phyloP scores from a whole-genome alignment of 2,888 invertebrate species.

The Andrena trimmerana region DNA sequence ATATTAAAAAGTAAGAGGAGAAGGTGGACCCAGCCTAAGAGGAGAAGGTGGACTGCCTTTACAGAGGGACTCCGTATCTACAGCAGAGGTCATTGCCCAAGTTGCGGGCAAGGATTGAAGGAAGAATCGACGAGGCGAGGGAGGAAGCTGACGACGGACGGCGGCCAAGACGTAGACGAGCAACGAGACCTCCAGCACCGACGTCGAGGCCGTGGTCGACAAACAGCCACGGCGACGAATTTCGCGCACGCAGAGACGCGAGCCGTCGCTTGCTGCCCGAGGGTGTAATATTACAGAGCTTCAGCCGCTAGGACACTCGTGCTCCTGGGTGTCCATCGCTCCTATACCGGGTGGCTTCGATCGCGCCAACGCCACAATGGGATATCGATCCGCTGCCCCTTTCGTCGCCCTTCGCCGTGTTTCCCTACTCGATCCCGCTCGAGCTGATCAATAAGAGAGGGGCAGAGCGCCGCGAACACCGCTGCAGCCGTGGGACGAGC shows the following conservation, averaged over 20 bases:
- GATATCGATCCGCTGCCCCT: slow-evolving; percentile 53
- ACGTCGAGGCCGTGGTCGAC: slow-evolving; percentile 11
- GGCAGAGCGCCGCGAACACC: not conserved
- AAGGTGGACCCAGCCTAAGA: no score
- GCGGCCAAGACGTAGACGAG: slow-evolving; percentile 27
- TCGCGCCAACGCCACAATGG: slow-evolving; percentile 25
- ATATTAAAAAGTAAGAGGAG: no score
- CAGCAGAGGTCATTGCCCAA: no score
- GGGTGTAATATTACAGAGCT: slow-evolving; percentile 83
- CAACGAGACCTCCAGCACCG: slow-evolving; percentile 21
- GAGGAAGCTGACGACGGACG: slow-evolving; percentile 2
- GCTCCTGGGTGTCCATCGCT: slow-evolving; percentile 78
- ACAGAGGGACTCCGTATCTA: not conserved
- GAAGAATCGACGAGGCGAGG: slow-evolving; percentile 8
- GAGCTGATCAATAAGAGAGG: slow-evolving; percentile 46
- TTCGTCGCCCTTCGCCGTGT: slow-evolving; percentile 14
- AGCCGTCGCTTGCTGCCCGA: slow-evolving; percentile 69
- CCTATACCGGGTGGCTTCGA: slow-evolving; percentile 77
- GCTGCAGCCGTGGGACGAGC: not conserved
- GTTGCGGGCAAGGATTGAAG: no score
- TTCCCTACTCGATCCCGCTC: slow-evolving; percentile 18
- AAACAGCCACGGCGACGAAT: slow-evolving; percentile 46
- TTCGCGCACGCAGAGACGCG: slow-evolving; percentile 60
- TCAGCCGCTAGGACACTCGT: slow-evolving; percentile 73
- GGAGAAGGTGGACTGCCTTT: no score